Evolutionary conservation across 92 coral and sea anemone genomes (phyloP), one percentile per base, ranked within the genome.

Genomic region (Epizoanthus rinbou): DNA sequence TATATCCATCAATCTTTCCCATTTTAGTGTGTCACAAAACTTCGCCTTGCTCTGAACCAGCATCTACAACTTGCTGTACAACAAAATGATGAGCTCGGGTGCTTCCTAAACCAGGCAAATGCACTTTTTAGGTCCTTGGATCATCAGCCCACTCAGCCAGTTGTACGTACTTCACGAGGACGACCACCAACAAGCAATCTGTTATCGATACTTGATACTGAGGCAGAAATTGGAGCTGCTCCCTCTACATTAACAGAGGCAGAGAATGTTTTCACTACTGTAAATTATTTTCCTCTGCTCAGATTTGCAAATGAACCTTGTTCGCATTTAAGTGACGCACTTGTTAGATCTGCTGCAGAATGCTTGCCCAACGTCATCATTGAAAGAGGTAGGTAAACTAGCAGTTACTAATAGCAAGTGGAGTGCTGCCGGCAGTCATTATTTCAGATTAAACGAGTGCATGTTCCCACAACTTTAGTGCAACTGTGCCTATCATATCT

Each of bases 371-470:
- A 65, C 35, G 43, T 65, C 71, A 65, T 65, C 71, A 65, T 28
- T 65, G 71, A 65, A 65, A 65, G 71, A 65, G 71, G 71, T 65
- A 65, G 35, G 71, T 65, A 65, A 65, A 65, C n/a, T n/a, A n/a
- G n/a, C n/a, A n/a, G n/a, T n/a, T n/a, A n/a, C n/a, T n/a, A n/a
- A n/a, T n/a, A n/a, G n/a, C n/a, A n/a, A n/a, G n/a, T n/a, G n/a
- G n/a, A n/a, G n/a, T n/a, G n/a, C n/a, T n/a, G n/a, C n/a, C n/a
- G n/a, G n/a, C n/a, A n/a, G n/a, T n/a, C n/a, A n/a, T n/a, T n/a
- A n/a, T n/a, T n/a, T n/a, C n/a, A n/a, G n/a, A n/a, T n/a, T n/a
- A n/a, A n/a, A n/a, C n/a, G n/a, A n/a, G n/a, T n/a, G n/a, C n/a
- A n/a, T n/a, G n/a, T n/a, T n/a, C n/a, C n/a, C n/a, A n/a, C n/a